Evolutionary conservation across 2,113 vertebrate genomes (phyloP).

Genomic region (Guaruba guarouba): DNA sequence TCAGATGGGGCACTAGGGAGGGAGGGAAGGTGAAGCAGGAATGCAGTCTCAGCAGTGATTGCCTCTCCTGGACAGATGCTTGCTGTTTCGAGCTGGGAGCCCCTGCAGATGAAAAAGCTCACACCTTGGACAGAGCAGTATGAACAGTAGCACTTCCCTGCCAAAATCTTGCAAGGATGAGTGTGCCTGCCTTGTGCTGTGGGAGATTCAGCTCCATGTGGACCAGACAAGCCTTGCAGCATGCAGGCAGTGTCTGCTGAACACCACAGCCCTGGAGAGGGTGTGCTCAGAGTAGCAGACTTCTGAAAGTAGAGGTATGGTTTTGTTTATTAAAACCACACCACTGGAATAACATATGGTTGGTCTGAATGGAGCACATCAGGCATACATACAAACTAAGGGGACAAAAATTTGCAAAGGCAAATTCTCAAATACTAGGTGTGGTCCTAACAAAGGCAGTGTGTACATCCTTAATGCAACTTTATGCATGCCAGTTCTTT

Average conservation of each 20-base stretch:
- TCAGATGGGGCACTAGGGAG: rapidly evolving
- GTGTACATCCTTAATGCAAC: neutral
- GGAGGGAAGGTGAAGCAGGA: neutral
- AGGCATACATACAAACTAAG: neutral
- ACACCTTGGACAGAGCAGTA: neutral
- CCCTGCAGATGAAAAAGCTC: neutral
- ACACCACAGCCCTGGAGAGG: neutral
- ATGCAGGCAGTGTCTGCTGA: neutral
- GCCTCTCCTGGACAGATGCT: neutral
- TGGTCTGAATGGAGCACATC: neutral
- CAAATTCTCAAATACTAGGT: neutral
- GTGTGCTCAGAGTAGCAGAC: rapidly evolving
- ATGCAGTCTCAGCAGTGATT: neutral
- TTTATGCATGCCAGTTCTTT: neutral
- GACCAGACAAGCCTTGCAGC: neutral
- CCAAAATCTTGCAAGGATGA: neutral
- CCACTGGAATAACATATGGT: neutral
- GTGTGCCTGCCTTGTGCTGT: neutral
- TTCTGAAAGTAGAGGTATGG: neutral
- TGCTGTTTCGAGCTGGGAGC: rapidly evolving
- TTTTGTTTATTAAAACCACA: neutral
- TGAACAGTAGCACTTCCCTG: neutral
- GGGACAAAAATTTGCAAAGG: neutral
- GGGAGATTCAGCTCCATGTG: neutral
- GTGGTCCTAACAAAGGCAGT: neutral